These are phyloP conservation scores for Motacilla alba DNA, from an alignment of 2,113 vertebrate species.

Conservation along the genomic window DNA sequence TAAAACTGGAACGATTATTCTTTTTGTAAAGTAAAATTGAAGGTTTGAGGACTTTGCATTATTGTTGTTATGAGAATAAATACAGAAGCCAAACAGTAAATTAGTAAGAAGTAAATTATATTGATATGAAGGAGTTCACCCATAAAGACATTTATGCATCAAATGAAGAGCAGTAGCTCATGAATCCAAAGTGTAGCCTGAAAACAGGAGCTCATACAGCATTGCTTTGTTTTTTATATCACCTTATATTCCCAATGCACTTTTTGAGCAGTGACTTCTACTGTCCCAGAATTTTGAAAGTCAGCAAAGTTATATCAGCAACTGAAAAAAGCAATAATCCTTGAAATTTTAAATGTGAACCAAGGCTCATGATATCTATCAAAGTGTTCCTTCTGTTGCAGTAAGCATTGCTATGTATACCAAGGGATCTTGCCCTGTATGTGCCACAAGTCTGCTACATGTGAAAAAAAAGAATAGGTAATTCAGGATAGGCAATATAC, in stretches of 20 bases:
- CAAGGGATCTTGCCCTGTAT: not conserved
- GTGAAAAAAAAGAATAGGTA: not conserved
- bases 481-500: not conserved
- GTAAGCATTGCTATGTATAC: not conserved
- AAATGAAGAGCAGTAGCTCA: not conserved
- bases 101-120: not conserved
- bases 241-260: not conserved
- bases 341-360: not conserved
- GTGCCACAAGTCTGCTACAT: not conserved
- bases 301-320: not conserved
- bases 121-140: not conserved
- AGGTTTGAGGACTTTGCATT: not conserved
- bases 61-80: not conserved
- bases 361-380: not conserved
- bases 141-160: not conserved
- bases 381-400: not conserved
- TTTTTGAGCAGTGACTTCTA: not conserved
- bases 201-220: not conserved
- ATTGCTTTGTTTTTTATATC: not conserved
- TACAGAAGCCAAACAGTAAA: not conserved
- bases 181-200: not conserved
- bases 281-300: not conserved
- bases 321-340: not conserved
- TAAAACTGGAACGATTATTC: not conserved
- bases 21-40: not conserved